Evolutionary conservation across 1,140 invertebrate genomes (phyloP).

Genomic region (Diorhabda carinulata): DNA sequence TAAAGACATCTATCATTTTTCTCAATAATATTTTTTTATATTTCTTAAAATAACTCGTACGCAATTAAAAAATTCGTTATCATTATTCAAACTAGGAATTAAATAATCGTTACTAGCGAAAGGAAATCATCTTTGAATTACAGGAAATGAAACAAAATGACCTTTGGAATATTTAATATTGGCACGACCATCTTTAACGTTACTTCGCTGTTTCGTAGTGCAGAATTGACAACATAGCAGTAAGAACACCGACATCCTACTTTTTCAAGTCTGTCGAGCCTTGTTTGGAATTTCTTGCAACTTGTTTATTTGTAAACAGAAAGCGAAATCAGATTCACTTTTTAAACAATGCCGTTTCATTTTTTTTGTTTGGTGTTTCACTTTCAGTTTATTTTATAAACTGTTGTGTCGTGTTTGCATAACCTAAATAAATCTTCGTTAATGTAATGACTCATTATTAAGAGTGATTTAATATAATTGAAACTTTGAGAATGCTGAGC

Average conservation of each 20-base stretch:
- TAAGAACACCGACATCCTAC: neutral
- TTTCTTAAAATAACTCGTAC: too few relatives aligned
- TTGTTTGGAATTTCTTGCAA: neutral
- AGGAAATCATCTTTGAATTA: too few relatives aligned
- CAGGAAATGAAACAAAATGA: too few relatives aligned
- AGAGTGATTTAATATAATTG: neutral
- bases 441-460: slow-evolving; percentile 1
- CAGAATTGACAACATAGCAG: neutral
- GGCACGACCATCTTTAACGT: too few relatives aligned
- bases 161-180: too few relatives aligned
- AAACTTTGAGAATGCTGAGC: neutral
- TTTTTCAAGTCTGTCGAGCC: neutral
- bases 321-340: neutral
- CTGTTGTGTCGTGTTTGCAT: neutral
- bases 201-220: too few relatives aligned
- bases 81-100: too few relatives aligned
- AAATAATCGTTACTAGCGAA: too few relatives aligned
- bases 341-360: slow-evolving; percentile 1
- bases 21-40: too few relatives aligned
- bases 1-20: too few relatives aligned
- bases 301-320: neutral
- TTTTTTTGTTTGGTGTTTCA: neutral
- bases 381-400: slow-evolving; percentile 3
- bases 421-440: neutral
- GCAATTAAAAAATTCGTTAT: too few relatives aligned